Evolutionary conservation across 1,140 invertebrate genomes (phyloP), one percentile per base, ranked within the genome.

Genomic region (Drosophila ambigua): DNA sequence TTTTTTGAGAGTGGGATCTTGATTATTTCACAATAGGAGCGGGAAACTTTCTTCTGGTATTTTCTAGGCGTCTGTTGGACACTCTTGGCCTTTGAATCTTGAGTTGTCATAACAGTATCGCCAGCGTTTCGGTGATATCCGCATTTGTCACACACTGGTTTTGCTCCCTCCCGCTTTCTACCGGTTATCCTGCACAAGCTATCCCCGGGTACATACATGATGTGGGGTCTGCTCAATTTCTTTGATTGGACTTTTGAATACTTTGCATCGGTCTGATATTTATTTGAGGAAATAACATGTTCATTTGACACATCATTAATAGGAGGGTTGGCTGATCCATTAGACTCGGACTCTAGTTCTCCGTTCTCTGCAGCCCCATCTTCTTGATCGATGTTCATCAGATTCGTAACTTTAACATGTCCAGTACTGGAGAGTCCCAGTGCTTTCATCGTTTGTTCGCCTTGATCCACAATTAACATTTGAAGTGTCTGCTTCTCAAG

Each of bases 231-330:
- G 2, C 9, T 43, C 11, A 26, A 1, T 23, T 20, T 9, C 24
- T 8, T 41, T 16, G 45, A 60, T 4, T 53, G 13, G 4, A 26
- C 16, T 16, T 72, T 35, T 9, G 7, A n/a, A 53, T 83, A 84
- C 26, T 84, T 58, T 64, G 52, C 50, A 79, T 61, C 66, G 23
- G n/a, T 44, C 48, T 52, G 43, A 20, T 49, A 49, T 84, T 83
- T 83, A 83, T 83, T 83, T 28, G 53, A 16, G 13, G 59, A 50
- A 73, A 46, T 44, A 64, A 77, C 60, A 77, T 62, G 53, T 16
- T 82, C 60, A 50, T 48, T 66, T 20, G 59, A 44, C 15, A 75
- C 58, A 4, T 83, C 71, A 63, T 62, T 63, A 46, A 24, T 13
- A 26, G 26, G n/a, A 2, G 45, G 15, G 8, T 2, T 31, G 0